A percentile compares a stretch with the other conserved stretches of the same genome.
Conservation (phyloP, 2,797 vertebrate genomes). For the Trachops cirrhosus region DNA sequence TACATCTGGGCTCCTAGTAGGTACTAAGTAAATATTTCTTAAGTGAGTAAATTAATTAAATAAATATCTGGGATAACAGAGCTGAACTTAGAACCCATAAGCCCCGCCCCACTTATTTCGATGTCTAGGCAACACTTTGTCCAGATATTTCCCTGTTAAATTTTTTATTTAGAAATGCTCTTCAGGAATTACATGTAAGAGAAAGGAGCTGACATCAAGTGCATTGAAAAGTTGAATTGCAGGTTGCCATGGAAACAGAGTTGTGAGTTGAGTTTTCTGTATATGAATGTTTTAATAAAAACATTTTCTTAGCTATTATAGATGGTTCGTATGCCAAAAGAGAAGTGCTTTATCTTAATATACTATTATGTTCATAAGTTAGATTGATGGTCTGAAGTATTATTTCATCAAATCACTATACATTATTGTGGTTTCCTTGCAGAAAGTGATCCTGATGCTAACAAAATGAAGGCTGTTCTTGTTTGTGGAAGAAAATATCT, state of each 20-base stretch:
- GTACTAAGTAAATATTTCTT: neutral
- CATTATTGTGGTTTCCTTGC: neutral
- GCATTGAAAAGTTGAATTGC: conserved; percentile 54
- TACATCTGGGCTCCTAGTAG: neutral
- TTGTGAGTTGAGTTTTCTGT: conserved; percentile 58
- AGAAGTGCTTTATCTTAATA: conserved; percentile 70
- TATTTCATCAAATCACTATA: conserved; percentile 54
- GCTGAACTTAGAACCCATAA: neutral
- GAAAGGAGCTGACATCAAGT: conserved; percentile 12
- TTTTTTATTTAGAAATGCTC: conserved; percentile 56
- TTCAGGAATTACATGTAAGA: conserved; percentile 45
- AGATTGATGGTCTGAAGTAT: conserved; percentile 44
- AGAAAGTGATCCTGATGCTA: neutral
- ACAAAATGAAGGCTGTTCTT: conserved; percentile 15
- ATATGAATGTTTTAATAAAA: conserved; percentile 66
- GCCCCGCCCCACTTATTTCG: neutral
- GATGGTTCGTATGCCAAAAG: conserved; percentile 53
- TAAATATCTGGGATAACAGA: neutral
- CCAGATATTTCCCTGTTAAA: conserved; percentile 30
- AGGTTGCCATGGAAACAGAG: conserved; percentile 69
- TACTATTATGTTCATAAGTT: conserved; percentile 54
- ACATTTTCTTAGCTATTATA: conserved; percentile 62
- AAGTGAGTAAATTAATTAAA: neutral
- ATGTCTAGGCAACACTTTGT: neutral
- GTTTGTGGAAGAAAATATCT: conserved; percentile 18